Evolutionary conservation across 2,113 vertebrate genomes (phyloP), one percentile per base, ranked within the genome.

Genomic region (Fukomys damarensis): DNA sequence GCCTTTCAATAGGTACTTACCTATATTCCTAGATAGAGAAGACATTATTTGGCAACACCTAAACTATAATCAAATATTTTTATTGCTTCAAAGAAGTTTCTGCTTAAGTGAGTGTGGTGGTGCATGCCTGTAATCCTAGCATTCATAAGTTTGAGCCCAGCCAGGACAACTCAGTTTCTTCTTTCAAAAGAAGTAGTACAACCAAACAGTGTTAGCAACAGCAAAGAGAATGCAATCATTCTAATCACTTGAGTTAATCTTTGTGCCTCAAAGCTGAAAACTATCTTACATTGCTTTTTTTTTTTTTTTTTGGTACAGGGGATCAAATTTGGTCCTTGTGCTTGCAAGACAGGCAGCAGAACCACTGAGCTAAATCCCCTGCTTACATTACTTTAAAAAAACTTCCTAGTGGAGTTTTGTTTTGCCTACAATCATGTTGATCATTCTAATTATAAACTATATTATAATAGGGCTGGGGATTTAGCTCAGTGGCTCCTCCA

Each of bases 61-160:
- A 76, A 95, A 70, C 46, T 82, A 65, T 59, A 94, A 41, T 63
- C 28, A 63, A 88, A 84, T 83, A 88, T 11, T 80, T 95, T 14
- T 46, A 35, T 59, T 84, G 24, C 43, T 72, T 91, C 61, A 80
- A 88, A 70, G 35, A 41, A 65, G 14, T 72, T 43, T 81, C 26
- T 79, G 14, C 52, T 92, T 95, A 77, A 24, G 26, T 77, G 74
- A 49, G 43, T 46, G 6, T 35, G 17, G 49, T 54, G 49, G 4
- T 35, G 17, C 14, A 54, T 35, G 3, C 32, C 8, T 79, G 16
- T 35, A 35, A 35, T 54, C 28, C 74, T 49, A 79, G 4, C 3
- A 79, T 49, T 79, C 76, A 79, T 17, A 79, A 79, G 17, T 79
- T 52, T 54, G 30, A 79, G 49, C 32, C 30, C 76, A 54, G 30